phyloP scores from a whole-genome alignment of 2,113 vertebrate genomes.

The Calyptomena viridis region DNA sequence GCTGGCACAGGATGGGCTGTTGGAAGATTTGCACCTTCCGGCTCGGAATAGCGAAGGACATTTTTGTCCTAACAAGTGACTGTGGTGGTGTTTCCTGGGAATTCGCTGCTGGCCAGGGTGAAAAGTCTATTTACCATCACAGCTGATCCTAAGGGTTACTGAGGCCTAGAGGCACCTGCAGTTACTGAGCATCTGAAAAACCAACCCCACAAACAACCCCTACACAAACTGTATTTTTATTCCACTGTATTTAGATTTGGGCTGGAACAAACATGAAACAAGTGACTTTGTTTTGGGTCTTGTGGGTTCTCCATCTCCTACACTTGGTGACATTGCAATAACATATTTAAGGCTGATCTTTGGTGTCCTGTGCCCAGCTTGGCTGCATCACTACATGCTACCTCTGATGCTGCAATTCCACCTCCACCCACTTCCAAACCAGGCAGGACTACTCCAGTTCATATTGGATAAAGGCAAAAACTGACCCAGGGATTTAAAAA shows the following conservation, averaged over 20 bases:
- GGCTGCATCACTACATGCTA: fast-evolving
- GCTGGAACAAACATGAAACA: neutral
- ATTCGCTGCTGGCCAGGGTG: neutral
- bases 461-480: neutral
- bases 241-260: neutral
- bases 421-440: neutral
- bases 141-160: neutral
- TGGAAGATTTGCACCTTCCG: neutral
- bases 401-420: neutral
- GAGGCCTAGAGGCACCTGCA: neutral
- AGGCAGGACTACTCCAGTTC: neutral
- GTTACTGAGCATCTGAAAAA: neutral
- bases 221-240: neutral
- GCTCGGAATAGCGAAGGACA: neutral
- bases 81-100: neutral
- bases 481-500: neutral
- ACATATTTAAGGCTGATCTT: neutral
- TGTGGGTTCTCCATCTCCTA: neutral
- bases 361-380: neutral
- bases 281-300: neutral
- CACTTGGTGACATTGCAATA: neutral
- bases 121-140: neutral
- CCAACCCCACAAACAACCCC: neutral
- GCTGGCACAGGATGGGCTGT: neutral
- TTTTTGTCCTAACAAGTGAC: neutral